Conservation (phyloP, 2,113 vertebrate species). For the Eublepharis macularius region DNA sequence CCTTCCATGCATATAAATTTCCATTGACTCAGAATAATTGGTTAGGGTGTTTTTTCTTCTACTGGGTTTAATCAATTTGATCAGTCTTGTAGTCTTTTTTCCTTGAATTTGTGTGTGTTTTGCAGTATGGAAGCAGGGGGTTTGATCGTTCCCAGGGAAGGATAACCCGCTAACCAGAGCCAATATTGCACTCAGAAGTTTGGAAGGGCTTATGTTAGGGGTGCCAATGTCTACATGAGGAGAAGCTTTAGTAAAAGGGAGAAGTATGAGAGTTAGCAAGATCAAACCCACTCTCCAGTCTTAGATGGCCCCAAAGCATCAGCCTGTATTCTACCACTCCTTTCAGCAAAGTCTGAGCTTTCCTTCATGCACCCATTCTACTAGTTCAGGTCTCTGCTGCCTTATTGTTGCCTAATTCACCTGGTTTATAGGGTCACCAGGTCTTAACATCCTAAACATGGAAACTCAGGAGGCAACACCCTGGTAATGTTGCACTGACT, state of each 20-base stretch:
- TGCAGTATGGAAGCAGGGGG: neutral
- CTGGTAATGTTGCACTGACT: too few species aligned
- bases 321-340: too few species aligned
- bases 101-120: neutral
- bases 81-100: neutral
- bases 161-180: neutral
- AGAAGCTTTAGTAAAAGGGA: neutral
- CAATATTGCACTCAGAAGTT: neutral
- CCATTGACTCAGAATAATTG: conserved; percentile 29
- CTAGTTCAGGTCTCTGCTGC: too few species aligned
- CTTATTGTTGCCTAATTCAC: too few species aligned
- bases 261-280: neutral
- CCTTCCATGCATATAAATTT: conserved; percentile 10
- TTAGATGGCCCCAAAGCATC: too few species aligned
- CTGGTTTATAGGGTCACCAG: too few species aligned
- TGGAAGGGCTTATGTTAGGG: neutral
- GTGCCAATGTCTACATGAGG: neutral
- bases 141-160: neutral
- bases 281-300: too few species aligned
- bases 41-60: conserved; percentile 21
- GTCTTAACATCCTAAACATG: too few species aligned
- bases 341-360: too few species aligned
- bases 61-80: neutral
- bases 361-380: too few species aligned
- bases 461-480: too few species aligned